These are phyloP conservation scores for Garrulus glandarius DNA, from an alignment of 2,797 vertebrate genomes.

Conservation along the genomic window DNA sequence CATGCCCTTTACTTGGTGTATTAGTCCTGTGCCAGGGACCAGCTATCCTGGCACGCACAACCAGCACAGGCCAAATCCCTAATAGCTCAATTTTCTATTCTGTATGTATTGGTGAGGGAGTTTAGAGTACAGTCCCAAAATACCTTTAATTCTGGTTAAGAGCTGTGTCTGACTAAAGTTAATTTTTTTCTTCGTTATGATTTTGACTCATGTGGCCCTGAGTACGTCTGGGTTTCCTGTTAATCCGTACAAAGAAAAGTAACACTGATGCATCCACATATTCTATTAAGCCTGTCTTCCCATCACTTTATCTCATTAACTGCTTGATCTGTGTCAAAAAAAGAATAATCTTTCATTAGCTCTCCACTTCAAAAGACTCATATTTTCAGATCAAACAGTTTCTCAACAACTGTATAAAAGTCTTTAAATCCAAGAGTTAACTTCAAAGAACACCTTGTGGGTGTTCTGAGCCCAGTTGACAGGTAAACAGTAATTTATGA, in stretches of 20 bases:
- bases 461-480: conserved; percentile 71
- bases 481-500: conserved; percentile 78
- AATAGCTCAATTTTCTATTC: neutral
- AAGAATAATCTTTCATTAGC: conserved; percentile 67
- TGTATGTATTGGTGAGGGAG: rapidly evolving
- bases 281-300: conserved; percentile 69
- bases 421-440: conserved; percentile 73
- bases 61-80: neutral
- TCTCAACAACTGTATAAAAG: conserved; percentile 68
- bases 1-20: neutral
- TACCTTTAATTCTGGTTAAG: neutral
- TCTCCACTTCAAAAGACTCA: conserved; percentile 73
- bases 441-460: conserved; percentile 75
- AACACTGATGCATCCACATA: neutral
- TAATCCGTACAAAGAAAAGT: conserved; percentile 33
- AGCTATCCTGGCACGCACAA: neutral
- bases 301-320: conserved; percentile 76
- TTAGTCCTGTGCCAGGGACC: neutral
- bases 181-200: neutral
- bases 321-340: conserved; percentile 70
- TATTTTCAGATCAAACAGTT: conserved; percentile 75
- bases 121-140: neutral
- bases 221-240: conserved; percentile 49
- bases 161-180: neutral
- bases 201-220: conserved; percentile 56